Evolutionary conservation across 1,140 invertebrate species (phyloP), one percentile per base, ranked within the genome.

Genomic region (Reticulitermes speratus): DNA sequence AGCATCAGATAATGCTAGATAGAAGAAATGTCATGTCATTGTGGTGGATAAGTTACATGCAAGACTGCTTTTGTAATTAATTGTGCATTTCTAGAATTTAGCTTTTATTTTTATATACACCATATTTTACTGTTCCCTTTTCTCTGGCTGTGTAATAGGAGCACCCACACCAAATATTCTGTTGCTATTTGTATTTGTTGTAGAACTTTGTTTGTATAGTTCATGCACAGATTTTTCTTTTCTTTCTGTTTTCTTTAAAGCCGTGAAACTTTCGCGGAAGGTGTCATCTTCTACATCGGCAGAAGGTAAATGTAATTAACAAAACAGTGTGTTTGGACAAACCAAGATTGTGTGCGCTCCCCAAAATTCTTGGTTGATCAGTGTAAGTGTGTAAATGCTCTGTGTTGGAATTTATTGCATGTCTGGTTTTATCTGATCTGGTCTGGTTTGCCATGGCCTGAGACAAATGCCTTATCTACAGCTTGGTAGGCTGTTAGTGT

Each of bases 271-370:
- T 90, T 89, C 91, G 89, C 90, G 91, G 91, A 92, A 91, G 91
- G 89, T 89, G 88, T 89, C 91, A 89, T 90, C 91, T 89, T 89
- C 91, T 88, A 90, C 91, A 91, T 91, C 91, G 91, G 89, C 91
- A 89, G 91, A 92, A 92, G 91, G 91, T 92, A 92, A 92, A 90
- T 92, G 90, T 91, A 91, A 92, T 92, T 92, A 92, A 81, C 48
- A 86, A 85, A 86, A 87, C 65, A 75, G n/a, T 87, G 82, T 87
- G 83, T 87, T 44, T 87, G 55, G 52, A 55, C 59, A 52, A 87
- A 75, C 65, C 82, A 87, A 86, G 81, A 82, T 86, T 44, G 52
- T 25, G 82, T 44, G 52, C 25, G 55, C 82, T 81, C 38, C 59
- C 25, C 86, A 87, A 65, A 86, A 84, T 44, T 86, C 81, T 83